Base-by-base conservation (phyloP, 2,797 vertebrate genomes). In the Sebastes itinus region DNA sequence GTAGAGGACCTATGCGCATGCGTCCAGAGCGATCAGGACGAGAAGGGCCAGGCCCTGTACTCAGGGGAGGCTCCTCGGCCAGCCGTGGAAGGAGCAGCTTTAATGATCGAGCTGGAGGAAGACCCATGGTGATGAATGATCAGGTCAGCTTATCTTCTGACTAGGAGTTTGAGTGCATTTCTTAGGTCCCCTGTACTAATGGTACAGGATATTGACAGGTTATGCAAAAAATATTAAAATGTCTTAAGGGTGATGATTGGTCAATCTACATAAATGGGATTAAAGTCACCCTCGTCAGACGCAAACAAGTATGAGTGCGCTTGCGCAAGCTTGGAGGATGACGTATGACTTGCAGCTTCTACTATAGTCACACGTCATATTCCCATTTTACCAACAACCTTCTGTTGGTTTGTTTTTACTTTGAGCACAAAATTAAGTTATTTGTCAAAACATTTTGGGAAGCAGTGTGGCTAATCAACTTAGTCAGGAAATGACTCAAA, bases 21-120 rank as follows among this genome's bases (percentile, higher is more conserved):
- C 96, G 97, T 66, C 90, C 97, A 1, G 98, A 99, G n/a, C 95
- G 98, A 9, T 95, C 98, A 0, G 95, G 96, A 63, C 94, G 98
- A 93, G 98, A 99, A 3, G 97, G 96, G 10, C 96, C 97, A 0
- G 96, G 96, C 5, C 96, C 97, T 0, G 81, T 91, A 1, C 94
- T 97, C 4, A 95, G 98, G 91, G 97, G 97, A 5, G 96, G 93
- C 0, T 95, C 97, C 1, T 94, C 97, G 0, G 94, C 94, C 7
- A 96, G 82, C 87, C 96, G 96, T 0, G 97, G 97, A 72, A 95
- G 96, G 69, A 96, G 96, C 0, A 95, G 94, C 62, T 99, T 97
- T 0, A 96, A 94, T 27, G 95, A 96, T 87, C 90, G 97, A 85
- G 97, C 97, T 18, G 95, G 96, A 66, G 96, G 97, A 59, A 92